Percentiles rank a stretch among this genome's conserved stretches.
Evolutionary conservation across 2,888 invertebrate species (phyloP).

Genomic region (Ptilodon capucinus): DNA sequence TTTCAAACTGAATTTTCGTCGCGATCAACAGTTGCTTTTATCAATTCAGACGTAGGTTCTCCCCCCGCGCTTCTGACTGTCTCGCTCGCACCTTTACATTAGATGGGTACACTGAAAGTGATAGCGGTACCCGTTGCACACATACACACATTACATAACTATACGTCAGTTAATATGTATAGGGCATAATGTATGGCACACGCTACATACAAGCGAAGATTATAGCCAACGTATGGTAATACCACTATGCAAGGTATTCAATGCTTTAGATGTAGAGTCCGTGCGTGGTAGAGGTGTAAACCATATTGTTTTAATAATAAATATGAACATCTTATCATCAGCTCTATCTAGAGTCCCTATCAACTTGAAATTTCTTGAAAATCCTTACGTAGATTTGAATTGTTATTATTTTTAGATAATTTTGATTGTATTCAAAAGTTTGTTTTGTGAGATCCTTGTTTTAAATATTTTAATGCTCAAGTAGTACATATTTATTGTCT

Average conservation of each 20-base stretch:
- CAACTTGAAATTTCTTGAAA: too few relatives aligned
- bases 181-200: slow-evolving; percentile 46
- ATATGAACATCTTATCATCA: too few relatives aligned
- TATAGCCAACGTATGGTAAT: slow-evolving; percentile 22
- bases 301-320: too few relatives aligned
- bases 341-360: too few relatives aligned
- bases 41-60: slow-evolving; percentile 65
- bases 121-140: slow-evolving; percentile 50
- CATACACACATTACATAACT: slow-evolving; percentile 51
- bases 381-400: too few relatives aligned
- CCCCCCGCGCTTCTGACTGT: slow-evolving; percentile 57
- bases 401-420: too few relatives aligned
- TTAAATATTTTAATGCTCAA: too few relatives aligned
- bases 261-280: slow-evolving; percentile 5
- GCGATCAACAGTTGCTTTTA: slow-evolving; percentile 78
- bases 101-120: slow-evolving; percentile 47
- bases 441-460: too few relatives aligned
- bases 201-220: slow-evolving; percentile 35
- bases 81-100: slow-evolving; percentile 56
- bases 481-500: too few relatives aligned
- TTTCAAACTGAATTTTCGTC: slow-evolving; percentile 75
- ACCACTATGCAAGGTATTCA: slow-evolving; percentile 13
- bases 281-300: slow-evolving; percentile 1
- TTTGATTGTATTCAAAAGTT: too few relatives aligned
- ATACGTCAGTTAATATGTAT: slow-evolving; percentile 40